Percentiles rank a stretch among this genome's conserved stretches.
Evolutionary conservation across 2,888 invertebrate species (phyloP).

Genomic region (Platypus cylindrus): DNA sequence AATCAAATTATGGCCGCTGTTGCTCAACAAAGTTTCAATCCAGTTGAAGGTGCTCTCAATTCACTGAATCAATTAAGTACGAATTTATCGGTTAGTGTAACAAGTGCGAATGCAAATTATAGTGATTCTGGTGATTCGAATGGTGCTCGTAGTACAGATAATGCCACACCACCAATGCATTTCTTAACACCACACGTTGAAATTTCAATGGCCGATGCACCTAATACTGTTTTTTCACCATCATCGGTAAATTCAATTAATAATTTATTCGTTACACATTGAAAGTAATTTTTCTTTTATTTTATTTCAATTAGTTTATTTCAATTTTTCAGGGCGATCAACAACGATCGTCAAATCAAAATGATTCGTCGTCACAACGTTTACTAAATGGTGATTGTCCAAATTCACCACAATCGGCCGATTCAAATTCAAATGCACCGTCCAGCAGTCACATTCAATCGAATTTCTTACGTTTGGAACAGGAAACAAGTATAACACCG

Average conservation of each 20-base stretch:
- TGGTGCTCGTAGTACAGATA: slow-evolving; percentile 68
- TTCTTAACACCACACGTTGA: slow-evolving; percentile 84
- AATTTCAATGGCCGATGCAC: slow-evolving; percentile 78
- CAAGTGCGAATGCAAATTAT: slow-evolving; percentile 57
- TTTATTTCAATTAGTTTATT: background rate
- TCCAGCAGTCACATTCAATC: slow-evolving; percentile 49
- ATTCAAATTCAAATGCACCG: slow-evolving; percentile 62
- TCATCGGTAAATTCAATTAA: slow-evolving; percentile 32
- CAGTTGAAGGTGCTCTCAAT: slow-evolving; percentile 39
- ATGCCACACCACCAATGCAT: slow-evolving; percentile 82
- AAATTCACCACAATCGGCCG: slow-evolving; percentile 68
- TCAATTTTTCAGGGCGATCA: slow-evolving; percentile 26
- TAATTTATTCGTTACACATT: background rate
- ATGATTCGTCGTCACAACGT: slow-evolving; percentile 26
- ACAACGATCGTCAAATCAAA: slow-evolving; percentile 22
- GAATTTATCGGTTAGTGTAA: slow-evolving; percentile 38
- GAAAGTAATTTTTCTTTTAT: background rate
- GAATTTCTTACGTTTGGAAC: slow-evolving; percentile 32
- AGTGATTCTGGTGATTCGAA: slow-evolving; percentile 78
- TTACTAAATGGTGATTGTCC: slow-evolving; percentile 56
- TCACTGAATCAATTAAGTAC: slow-evolving; percentile 47
- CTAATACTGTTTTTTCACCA: slow-evolving; percentile 50
- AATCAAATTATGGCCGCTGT: slow-evolving; percentile 55
- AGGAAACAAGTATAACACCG: slow-evolving; percentile 57
- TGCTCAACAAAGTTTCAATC: slow-evolving; percentile 38